Conservation (phyloP, 2,113 vertebrate species). For the Psittacula cyanocephala region DNA sequence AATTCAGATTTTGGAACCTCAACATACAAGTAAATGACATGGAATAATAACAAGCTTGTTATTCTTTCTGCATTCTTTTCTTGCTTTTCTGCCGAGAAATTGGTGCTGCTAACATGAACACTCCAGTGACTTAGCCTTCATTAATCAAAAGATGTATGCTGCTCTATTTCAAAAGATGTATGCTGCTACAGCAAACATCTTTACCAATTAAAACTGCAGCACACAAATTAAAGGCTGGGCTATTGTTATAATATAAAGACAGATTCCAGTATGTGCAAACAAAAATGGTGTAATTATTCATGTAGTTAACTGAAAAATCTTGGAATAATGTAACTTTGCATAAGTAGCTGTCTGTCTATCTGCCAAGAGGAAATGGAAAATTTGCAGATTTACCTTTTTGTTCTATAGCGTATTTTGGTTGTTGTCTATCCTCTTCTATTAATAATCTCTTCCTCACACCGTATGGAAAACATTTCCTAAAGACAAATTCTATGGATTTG, state of each 20-base stretch:
- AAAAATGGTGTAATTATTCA: neutral
- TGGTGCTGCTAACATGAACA: neutral
- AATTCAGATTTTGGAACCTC: neutral
- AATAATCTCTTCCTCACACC: neutral
- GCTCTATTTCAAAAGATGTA: neutral
- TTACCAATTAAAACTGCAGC: neutral
- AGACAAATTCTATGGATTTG: neutral
- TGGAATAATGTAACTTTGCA: neutral
- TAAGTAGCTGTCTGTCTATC: neutral
- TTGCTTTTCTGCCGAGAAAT: neutral
- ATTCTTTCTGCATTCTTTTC: neutral
- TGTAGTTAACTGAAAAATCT: conserved; percentile 2
- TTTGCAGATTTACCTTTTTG: neutral
- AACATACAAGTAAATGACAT: neutral
- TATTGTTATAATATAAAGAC: neutral
- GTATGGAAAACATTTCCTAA: neutral
- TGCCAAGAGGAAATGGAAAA: neutral
- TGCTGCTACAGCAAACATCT: neutral
- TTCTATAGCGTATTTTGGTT: neutral
- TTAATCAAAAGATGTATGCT: neutral
- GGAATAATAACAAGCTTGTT: neutral
- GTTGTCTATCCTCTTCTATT: neutral
- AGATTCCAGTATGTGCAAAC: neutral
- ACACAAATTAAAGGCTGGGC: neutral
- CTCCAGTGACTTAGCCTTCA: neutral